A percentile compares a stretch with the other conserved stretches of the same genome.
Conservation (phyloP, 2,888 invertebrate species). For the Eupithecia dodoneata region DNA sequence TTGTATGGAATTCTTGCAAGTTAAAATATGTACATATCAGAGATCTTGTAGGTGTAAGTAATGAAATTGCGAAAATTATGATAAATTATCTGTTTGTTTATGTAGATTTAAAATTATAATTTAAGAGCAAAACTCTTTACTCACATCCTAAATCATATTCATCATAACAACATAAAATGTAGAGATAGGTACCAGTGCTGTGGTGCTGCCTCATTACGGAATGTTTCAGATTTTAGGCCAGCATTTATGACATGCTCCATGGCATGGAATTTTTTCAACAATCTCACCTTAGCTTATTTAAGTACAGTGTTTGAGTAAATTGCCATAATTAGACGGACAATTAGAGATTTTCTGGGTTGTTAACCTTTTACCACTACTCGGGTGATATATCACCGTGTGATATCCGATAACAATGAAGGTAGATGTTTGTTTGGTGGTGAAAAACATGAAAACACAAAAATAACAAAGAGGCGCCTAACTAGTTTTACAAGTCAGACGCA, state of each 20-base stretch:
- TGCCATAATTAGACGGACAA: slow-evolving; percentile 32
- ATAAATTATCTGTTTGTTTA: background rate
- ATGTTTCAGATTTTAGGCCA: slow-evolving; percentile 42
- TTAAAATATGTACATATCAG: background rate
- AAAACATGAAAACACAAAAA: background rate
- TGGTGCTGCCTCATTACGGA: slow-evolving; percentile 15
- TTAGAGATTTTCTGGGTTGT: slow-evolving; percentile 31
- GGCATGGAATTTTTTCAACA: slow-evolving; percentile 25
- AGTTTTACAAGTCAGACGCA: slow-evolving; percentile 21
- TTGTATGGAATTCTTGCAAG: slow-evolving; percentile 32
- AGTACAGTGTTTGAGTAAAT: slow-evolving; percentile 33
- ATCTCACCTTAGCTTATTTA: slow-evolving; percentile 23
- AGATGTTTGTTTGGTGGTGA: background rate
- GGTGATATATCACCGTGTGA: slow-evolving; percentile 4
- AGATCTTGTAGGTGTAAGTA: background rate
- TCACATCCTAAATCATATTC: background rate
- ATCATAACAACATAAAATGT: background rate
- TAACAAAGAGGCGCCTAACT: background rate
- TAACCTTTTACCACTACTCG: slow-evolving; percentile 20
- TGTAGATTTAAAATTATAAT: background rate
- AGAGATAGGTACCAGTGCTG: background rate
- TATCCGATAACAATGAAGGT: background rate
- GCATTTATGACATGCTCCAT: slow-evolving; percentile 25
- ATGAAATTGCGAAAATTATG: background rate
- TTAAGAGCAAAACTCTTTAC: background rate